phyloP scores from a whole-genome alignment of 2,888 invertebrate species.

The Synanthedon tipuliformis region DNA sequence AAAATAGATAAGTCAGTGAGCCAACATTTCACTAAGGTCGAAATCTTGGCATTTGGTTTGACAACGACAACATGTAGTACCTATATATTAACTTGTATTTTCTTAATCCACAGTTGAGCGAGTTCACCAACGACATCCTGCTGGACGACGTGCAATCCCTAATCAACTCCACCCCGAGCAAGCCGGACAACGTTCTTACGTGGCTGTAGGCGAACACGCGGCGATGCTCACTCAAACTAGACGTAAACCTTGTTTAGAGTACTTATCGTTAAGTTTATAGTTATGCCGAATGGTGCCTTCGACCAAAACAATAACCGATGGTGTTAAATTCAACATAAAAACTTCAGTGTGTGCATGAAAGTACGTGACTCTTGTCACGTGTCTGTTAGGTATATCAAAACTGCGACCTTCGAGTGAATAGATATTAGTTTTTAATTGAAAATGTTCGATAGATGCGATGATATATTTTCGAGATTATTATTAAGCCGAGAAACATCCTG shows the following conservation, averaged over 20 bases:
- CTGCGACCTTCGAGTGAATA: slow-evolving; percentile 1
- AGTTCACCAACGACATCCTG: slow-evolving; percentile 87
- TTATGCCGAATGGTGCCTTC: slow-evolving; percentile 12
- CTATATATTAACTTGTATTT: background rate
- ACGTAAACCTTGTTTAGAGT: slow-evolving; percentile 24
- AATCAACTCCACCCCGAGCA: slow-evolving; percentile 87
- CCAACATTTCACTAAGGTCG: too few species aligned
- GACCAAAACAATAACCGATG: slow-evolving; percentile 13
- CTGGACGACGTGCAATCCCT: slow-evolving; percentile 90
- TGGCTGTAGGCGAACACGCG: slow-evolving; percentile 75
- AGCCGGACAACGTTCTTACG: slow-evolving; percentile 87
- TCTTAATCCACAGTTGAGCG: slow-evolving; percentile 73
- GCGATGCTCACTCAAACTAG: slow-evolving; percentile 15
- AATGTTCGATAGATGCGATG: too few species aligned
- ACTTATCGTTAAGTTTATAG: slow-evolving; percentile 21
- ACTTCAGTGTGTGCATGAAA: slow-evolving; percentile 50
- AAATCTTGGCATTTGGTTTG: too few species aligned
- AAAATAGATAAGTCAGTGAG: too few species aligned
- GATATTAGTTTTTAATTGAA: background rate
- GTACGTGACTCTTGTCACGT: slow-evolving; percentile 15
- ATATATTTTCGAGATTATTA: too few species aligned
- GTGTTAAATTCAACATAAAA: slow-evolving; percentile 55
- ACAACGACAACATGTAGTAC: too few species aligned
- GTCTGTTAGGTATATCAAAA: slow-evolving; percentile 2
- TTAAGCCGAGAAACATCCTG: too few species aligned